A percentile compares a stretch with the other conserved stretches of the same genome.
Evolutionary conservation across 2,797 vertebrate genomes (phyloP).

Genomic region (Pipistrellus nathusii): DNA sequence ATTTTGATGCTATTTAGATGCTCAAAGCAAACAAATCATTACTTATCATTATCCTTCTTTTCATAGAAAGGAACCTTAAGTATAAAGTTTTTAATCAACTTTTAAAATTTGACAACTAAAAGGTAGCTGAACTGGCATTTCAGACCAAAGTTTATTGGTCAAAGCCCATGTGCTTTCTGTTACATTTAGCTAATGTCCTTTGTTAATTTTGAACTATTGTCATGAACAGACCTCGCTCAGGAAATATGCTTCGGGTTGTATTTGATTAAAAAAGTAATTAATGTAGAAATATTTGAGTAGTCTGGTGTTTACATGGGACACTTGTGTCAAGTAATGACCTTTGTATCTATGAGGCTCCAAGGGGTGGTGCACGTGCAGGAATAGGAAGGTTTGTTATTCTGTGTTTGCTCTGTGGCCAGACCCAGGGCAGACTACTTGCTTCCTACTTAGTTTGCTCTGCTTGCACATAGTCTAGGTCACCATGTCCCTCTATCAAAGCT

Average conservation of each 20-base stretch:
- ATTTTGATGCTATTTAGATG: not conserved
- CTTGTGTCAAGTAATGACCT: not conserved
- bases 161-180: not conserved
- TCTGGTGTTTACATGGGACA: not conserved
- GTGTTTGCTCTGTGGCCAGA: not conserved
- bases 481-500: not conserved
- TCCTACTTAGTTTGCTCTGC: not conserved
- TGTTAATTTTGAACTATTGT: not conserved
- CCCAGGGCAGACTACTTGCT: fast-evolving
- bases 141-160: not conserved
- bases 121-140: not conserved
- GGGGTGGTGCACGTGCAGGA: not conserved
- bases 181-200: not conserved
- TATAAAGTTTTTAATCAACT: not conserved
- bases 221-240: not conserved
- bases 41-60: not conserved
- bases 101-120: not conserved
- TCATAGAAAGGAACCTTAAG: not conserved
- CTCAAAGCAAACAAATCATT: not conserved
- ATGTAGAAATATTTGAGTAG: not conserved
- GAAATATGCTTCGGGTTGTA: not conserved
- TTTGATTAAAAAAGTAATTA: not conserved
- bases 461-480: fast-evolving
- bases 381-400: not conserved
- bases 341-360: not conserved